These are phyloP conservation scores for Danaus plexippus DNA, from an alignment of 1,140 invertebrate species.

Conservation along the genomic window DNA sequence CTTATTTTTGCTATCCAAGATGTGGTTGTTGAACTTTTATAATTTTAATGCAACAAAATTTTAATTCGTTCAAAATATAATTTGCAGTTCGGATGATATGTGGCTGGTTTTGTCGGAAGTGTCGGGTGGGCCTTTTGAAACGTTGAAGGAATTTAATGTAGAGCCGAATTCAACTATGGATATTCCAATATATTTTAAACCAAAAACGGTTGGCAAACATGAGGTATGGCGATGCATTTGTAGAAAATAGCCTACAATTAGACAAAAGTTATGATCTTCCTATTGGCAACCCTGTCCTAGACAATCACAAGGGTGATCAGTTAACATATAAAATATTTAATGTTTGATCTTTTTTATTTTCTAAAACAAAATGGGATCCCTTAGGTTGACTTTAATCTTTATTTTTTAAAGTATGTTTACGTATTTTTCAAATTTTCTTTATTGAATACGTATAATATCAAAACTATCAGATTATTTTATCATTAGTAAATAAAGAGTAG, in stretches of 20 bases:
- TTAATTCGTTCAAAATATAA: neutral
- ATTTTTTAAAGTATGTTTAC: neutral
- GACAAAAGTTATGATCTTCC: too few species aligned
- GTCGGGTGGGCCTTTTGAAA: constrained; percentile 52
- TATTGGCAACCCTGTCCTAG: too few species aligned
- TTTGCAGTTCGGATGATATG: constrained; percentile 48
- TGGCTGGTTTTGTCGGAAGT: constrained; percentile 58
- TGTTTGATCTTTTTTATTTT: too few species aligned
- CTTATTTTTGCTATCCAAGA: neutral
- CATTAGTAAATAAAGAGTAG: too few species aligned
- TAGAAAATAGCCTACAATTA: too few species aligned
- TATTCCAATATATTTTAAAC: constrained; percentile 55
- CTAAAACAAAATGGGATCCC: too few species aligned
- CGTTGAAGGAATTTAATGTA: constrained; percentile 48
- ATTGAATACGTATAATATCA: neutral
- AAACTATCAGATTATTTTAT: too few species aligned
- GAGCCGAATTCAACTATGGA: constrained; percentile 53
- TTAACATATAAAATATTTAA: too few species aligned
- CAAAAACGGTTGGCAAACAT: constrained; percentile 51
- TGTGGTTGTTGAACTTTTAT: neutral
- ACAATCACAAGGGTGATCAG: too few species aligned
- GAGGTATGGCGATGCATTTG: constrained; percentile 31
- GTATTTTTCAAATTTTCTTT: neutral
- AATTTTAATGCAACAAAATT: constrained; percentile 1
- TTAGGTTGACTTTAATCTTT: too few species aligned